Conservation (phyloP, 2,888 invertebrate species). For the Molorchus minor region DNA sequence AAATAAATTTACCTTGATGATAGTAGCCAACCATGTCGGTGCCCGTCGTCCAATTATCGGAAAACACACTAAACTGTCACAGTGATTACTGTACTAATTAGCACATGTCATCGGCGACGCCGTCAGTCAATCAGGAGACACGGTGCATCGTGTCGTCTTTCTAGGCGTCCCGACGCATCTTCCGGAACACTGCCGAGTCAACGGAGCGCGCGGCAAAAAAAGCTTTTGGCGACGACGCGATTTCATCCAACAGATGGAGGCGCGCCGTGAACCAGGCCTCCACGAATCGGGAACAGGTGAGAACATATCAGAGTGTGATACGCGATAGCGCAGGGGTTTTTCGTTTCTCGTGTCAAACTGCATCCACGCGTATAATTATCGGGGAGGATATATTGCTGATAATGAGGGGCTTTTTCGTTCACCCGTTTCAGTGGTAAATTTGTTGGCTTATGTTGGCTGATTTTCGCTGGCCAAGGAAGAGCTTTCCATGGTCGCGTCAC, state of each 20-base stretch:
- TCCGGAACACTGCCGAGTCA: slow-evolving; percentile 31
- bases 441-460: too few species aligned
- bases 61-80: slow-evolving; percentile 37
- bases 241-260: not conserved
- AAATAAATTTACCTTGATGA: slow-evolving; percentile 41
- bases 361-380: too few species aligned
- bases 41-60: slow-evolving; percentile 29
- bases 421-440: too few species aligned
- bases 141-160: slow-evolving; percentile 25
- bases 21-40: slow-evolving; percentile 38
- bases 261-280: not conserved
- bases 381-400: too few species aligned
- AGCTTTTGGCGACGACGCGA: slow-evolving; percentile 7
- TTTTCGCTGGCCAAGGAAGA: too few species aligned
- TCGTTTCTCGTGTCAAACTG: too few species aligned
- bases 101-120: slow-evolving; percentile 42
- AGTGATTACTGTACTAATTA: too few species aligned
- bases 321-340: too few species aligned
- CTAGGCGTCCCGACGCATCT: slow-evolving; percentile 28
- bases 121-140: slow-evolving; percentile 33
- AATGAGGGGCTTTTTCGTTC: too few species aligned
- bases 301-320: too few species aligned
- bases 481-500: too few species aligned
- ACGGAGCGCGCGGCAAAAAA: slow-evolving; percentile 4
- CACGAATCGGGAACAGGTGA: not conserved